Conservation (phyloP, 2,797 vertebrate genomes). For the Trachops cirrhosus region DNA sequence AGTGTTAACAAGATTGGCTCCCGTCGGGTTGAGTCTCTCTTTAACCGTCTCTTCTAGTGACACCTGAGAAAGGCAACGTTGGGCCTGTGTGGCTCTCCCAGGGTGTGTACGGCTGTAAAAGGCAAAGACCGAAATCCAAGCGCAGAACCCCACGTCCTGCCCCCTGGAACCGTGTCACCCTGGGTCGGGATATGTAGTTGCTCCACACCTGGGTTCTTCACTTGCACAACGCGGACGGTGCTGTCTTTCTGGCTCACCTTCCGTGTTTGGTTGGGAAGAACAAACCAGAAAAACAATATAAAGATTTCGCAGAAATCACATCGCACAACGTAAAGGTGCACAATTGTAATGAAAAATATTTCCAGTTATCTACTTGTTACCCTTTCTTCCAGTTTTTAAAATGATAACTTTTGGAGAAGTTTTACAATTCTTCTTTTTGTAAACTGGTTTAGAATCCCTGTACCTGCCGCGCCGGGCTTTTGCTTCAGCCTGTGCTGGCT, state of each 20-base stretch:
- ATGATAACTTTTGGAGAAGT: neutral
- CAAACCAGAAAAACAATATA: neutral
- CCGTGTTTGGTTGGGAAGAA: neutral
- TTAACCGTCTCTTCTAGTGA: slow-evolving; percentile 18
- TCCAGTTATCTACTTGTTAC: neutral
- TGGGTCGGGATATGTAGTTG: too few relatives aligned
- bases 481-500: too few relatives aligned
- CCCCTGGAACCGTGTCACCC: neutral
- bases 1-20: neutral
- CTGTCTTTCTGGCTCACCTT: neutral
- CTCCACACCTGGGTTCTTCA: neutral
- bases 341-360: neutral
- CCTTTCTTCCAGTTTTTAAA: neutral
- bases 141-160: neutral
- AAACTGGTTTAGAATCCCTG: neutral
- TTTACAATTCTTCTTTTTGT: neutral
- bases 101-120: neutral
- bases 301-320: neutral
- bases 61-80: neutral
- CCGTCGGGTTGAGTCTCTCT: neutral
- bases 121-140: neutral
- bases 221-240: neutral
- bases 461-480: neutral
- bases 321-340: neutral
- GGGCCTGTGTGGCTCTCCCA: neutral